phyloP scores from a whole-genome alignment of 1,140 invertebrate species.

The Neuroterus valhalla region DNA sequence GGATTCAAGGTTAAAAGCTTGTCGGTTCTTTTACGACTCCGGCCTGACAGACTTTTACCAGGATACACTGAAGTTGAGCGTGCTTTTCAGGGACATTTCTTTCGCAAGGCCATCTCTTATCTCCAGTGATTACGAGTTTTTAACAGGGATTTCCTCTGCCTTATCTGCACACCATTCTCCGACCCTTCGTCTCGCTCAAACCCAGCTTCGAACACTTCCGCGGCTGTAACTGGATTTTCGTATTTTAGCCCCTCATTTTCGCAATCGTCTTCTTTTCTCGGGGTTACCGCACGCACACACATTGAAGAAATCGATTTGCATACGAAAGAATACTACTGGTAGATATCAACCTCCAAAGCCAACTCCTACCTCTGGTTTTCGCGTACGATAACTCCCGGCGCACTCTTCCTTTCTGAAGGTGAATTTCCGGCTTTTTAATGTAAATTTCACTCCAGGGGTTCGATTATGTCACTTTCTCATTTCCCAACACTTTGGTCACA shows the following conservation, averaged over 20 bases:
- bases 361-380: too few relatives aligned
- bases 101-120: conserved; percentile 55
- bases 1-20: conserved; percentile 39
- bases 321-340: too few relatives aligned
- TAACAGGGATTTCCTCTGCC: conserved; percentile 55
- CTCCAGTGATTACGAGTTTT: conserved; percentile 66
- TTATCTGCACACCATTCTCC: conserved; percentile 13
- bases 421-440: too few relatives aligned
- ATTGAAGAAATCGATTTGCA: too few relatives aligned
- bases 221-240: neutral
- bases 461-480: conserved; percentile 1
- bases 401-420: too few relatives aligned
- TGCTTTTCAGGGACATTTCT: conserved; percentile 54
- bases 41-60: conserved; percentile 18
- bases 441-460: too few relatives aligned
- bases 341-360: too few relatives aligned
- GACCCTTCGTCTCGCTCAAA: neutral
- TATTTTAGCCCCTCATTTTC: too few relatives aligned
- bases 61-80: conserved; percentile 46
- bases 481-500: conserved; percentile 14
- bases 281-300: too few relatives aligned
- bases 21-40: conserved; percentile 43
- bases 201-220: too few relatives aligned
- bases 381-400: too few relatives aligned
- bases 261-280: too few relatives aligned